Base-by-base conservation (phyloP, 2,797 vertebrate species). In the Acanthurus tractus region DNA sequence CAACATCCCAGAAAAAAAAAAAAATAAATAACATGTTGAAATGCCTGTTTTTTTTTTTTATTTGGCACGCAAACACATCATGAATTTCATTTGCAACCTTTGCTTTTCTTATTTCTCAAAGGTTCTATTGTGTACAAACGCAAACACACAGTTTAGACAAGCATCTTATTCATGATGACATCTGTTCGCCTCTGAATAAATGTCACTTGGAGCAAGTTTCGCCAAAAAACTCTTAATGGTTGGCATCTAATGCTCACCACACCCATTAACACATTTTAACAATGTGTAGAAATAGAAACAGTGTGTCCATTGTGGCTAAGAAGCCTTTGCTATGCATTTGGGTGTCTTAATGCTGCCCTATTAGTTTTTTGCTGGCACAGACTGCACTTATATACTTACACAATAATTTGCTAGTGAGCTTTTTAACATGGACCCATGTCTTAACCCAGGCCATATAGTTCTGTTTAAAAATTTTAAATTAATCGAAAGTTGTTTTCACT, bases 201-300 rank as follows among this genome's bases (percentile, higher is more conserved):
- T 91, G 84, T 91, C 88, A 91, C 74, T 82, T 25, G 56, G 69
- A 85, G 74, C 46, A 42, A 65, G 46, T 79, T 84, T 59, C 57
- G 86, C 88, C 83, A 88, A 78, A 34, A 87, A 82, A 72, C 79
- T 64, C 78, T 88, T 83, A 85, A 91, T 81, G 74, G 78, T 71
- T 93, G 92, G 89, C 90, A 91, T 93, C 86, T 87, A 89, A 82
- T 44, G 18, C 81, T 86, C 78, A 85, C 91, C 91, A 92, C 89
- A 89, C 88, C 91, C 91, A 86, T 92, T 89, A 91, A 87, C 87
- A 84, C 77, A 13, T 67, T 90, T 92, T 91, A 89, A 93, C 89
- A 91, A 87, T 89, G 82, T 86, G 90, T 83, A 82, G 82, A 85
- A 91, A 89, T 89, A 91, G 88, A 89, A 92, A 94, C 90, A 91